phyloP scores from a whole-genome alignment of 2,113 vertebrate genomes.

The human region DNA sequence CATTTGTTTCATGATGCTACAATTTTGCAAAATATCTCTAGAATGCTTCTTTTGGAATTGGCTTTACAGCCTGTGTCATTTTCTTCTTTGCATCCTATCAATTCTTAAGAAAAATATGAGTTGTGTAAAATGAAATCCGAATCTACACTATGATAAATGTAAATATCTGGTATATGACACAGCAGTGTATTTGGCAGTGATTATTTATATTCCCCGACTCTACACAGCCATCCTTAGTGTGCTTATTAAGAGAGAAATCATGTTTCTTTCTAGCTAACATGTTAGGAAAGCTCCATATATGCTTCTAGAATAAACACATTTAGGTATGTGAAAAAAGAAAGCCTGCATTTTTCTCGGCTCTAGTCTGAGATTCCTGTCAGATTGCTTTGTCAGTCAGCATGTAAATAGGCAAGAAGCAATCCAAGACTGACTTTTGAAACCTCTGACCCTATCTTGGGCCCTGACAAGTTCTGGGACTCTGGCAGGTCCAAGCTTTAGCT shows the following conservation, averaged over 20 bases:
- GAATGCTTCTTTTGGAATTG: slow-evolving; percentile 33
- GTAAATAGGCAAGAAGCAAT: neutral
- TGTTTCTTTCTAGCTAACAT: neutral
- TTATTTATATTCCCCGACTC: neutral
- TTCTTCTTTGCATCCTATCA: neutral
- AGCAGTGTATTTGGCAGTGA: neutral
- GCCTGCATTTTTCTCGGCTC: neutral
- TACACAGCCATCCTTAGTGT: neutral
- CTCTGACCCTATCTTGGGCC: neutral
- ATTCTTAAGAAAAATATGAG: neutral
- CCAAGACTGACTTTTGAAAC: neutral
- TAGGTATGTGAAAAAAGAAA: slow-evolving; percentile 13
- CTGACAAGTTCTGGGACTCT: neutral
- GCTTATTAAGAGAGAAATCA: neutral
- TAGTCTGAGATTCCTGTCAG: neutral
- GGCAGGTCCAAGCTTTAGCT: neutral
- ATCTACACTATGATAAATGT: neutral
- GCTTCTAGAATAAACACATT: neutral
- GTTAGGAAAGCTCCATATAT: slow-evolving; percentile 21
- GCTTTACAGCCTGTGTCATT: neutral
- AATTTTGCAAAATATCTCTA: neutral
- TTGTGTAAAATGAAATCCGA: slow-evolving; percentile 18
- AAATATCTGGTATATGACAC: neutral
- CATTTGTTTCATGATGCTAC: neutral
- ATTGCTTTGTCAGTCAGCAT: neutral